Percentiles rank a stretch among this genome's conserved stretches.
Conservation (phyloP, 2,797 vertebrate genomes). For the Tragelaphus oryx region DNA sequence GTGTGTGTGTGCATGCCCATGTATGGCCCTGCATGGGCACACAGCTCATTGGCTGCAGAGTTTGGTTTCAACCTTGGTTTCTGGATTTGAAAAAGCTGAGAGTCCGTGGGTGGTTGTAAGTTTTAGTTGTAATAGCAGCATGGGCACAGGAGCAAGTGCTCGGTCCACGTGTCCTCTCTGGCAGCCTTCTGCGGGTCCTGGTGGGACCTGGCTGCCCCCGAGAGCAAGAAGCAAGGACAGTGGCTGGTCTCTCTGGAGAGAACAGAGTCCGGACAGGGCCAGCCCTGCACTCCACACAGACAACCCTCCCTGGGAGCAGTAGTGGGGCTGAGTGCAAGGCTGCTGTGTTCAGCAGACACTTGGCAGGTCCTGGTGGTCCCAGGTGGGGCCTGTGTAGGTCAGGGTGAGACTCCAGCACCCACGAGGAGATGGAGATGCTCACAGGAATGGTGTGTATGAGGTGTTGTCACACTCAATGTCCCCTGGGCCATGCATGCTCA, state of each 20-base stretch:
- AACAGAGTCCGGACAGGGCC: not conserved
- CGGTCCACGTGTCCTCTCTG: not conserved
- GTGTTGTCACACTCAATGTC: not conserved
- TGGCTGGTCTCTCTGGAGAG: not conserved
- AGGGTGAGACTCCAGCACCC: not conserved
- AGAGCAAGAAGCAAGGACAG: not conserved
- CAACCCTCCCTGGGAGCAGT: not conserved
- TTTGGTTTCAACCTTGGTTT: not conserved
- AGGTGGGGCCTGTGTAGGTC: not conserved
- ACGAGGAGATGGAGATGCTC: not conserved
- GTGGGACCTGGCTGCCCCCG: not conserved
- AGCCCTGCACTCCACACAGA: not conserved
- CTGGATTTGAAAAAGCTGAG: not conserved
- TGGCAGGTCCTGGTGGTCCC: not conserved
- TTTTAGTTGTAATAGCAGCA: not conserved
- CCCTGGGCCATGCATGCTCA: not conserved
- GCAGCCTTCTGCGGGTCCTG: fast-evolving
- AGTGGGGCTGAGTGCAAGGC: not conserved
- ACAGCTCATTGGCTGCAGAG: not conserved
- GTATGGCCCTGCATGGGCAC: not conserved
- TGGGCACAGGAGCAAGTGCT: not conserved
- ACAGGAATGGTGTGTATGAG: not conserved
- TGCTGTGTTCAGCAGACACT: not conserved
- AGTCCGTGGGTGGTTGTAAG: not conserved
- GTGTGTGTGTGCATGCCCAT: fast-evolving